Evolutionary conservation across 2,113 vertebrate species (phyloP), one percentile per base, ranked within the genome.

Genomic region (Columbina picui): DNA sequence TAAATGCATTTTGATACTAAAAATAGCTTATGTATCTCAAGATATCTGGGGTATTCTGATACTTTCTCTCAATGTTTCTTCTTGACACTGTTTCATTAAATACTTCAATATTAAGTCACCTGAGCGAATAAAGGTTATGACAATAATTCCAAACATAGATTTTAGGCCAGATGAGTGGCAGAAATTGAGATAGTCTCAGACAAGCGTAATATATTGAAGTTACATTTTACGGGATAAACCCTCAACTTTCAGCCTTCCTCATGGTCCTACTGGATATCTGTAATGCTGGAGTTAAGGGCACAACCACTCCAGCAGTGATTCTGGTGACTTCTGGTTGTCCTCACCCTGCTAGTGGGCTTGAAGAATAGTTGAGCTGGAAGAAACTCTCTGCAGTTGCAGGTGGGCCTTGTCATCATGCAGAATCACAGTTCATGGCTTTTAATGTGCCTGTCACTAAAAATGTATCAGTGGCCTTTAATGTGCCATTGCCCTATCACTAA

Each of bases 251-350:
- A 63, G 14, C 7, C 7, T 5, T 87, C n/a, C 30, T 77, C 3
- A 4, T 45, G 41, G 4, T 84, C 45, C 53, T 39, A 14, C 30
- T 47, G 21, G 26, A 19, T 73, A 74, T n/a, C 12, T 0, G 0
- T 53, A 41, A 13, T 57, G 32, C 38, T 68, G 57, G 12, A 56
- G 5, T 6, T 12, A 82, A 70, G 3, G 8, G 19, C 29, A 41
- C 26, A 45, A 78, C 25, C 0, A 1, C 36, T 63, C 38, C 69
- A 75, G 38, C 22, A 30, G 22, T 27, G 26, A 61, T 26, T 57
- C 29, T 32, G 34, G 14, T 3, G 16, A 38, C 32, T 70, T 39
- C 41, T 87, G 41, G 22, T 25, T 55, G 60, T 32, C 16, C 19
- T 90, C 22, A 57, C 19, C 21, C 38, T 75, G 14, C 16, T 32